These are phyloP conservation scores for Charadrius vociferus DNA, from an alignment of 2,113 vertebrate genomes.

Conservation along the genomic window DNA sequence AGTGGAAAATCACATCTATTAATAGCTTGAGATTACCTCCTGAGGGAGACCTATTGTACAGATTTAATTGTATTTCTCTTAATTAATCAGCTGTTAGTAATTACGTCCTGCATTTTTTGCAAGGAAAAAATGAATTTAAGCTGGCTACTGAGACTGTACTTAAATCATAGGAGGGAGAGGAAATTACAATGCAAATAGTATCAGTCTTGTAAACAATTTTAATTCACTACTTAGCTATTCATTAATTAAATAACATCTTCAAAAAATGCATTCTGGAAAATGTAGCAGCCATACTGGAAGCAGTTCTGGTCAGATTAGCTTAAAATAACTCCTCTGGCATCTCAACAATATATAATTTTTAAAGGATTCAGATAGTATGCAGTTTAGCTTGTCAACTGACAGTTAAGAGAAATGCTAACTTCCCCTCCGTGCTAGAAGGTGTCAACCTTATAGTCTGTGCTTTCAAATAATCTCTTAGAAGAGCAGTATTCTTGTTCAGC, in stretches of 20 bases:
- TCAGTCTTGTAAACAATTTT: conserved; percentile 30
- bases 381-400: neutral
- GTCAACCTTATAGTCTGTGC: neutral
- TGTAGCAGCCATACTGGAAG: neutral
- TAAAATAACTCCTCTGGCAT: neutral
- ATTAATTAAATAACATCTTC: neutral
- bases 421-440: neutral
- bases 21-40: neutral
- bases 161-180: neutral
- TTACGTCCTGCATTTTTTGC: conserved; percentile 15
- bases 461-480: neutral
- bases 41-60: neutral
- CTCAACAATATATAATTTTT: neutral
- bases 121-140: neutral
- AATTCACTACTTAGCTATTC: neutral
- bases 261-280: neutral
- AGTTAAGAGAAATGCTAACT: neutral
- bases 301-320: neutral
- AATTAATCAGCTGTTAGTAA: conserved; percentile 45
- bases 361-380: neutral
- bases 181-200: conserved; percentile 10
- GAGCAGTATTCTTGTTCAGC: neutral
- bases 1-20: neutral
- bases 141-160: neutral
- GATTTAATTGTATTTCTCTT: conserved; percentile 18